Evolutionary conservation across 2,888 invertebrate species (phyloP).

Genomic region (Coelinius sp.): DNA sequence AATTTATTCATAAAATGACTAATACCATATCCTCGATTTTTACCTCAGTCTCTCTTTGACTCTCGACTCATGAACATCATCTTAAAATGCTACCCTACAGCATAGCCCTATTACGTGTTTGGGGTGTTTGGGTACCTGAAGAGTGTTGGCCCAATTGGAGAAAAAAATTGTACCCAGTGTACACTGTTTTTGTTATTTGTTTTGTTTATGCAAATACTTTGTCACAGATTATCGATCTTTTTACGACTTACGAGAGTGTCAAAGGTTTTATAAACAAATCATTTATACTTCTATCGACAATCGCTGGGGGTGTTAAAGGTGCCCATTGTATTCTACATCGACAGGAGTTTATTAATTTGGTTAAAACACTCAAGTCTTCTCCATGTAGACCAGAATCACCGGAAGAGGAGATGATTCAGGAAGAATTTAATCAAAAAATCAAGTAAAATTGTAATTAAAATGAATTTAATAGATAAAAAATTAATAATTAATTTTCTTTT

Average conservation of each 20-base stretch:
- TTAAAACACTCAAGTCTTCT: neutral
- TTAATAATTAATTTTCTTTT: neutral
- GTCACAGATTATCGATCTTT: conserved; percentile 22
- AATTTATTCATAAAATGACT: neutral
- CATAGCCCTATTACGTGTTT: conserved; percentile 6
- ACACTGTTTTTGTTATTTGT: conserved; percentile 9
- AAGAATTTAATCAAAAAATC: neutral
- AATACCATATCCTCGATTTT: neutral
- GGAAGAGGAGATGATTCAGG: neutral
- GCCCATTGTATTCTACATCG: neutral
- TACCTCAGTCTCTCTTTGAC: neutral
- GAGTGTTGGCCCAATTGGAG: neutral
- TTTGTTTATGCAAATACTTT: conserved; percentile 16
- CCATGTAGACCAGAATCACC: neutral
- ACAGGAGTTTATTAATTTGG: neutral
- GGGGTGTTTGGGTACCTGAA: conserved; percentile 17
- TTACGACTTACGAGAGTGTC: neutral
- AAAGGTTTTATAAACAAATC: conserved; percentile 13
- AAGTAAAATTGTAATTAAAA: neutral
- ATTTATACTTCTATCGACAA: conserved; percentile 11
- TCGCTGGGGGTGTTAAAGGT: neutral
- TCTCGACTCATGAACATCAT: neutral
- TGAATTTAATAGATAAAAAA: neutral
- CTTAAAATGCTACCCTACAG: neutral
- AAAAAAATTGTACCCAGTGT: conserved; percentile 3